Conservation (phyloP, 2,888 invertebrate species). For the Agrochola lota region DNA sequence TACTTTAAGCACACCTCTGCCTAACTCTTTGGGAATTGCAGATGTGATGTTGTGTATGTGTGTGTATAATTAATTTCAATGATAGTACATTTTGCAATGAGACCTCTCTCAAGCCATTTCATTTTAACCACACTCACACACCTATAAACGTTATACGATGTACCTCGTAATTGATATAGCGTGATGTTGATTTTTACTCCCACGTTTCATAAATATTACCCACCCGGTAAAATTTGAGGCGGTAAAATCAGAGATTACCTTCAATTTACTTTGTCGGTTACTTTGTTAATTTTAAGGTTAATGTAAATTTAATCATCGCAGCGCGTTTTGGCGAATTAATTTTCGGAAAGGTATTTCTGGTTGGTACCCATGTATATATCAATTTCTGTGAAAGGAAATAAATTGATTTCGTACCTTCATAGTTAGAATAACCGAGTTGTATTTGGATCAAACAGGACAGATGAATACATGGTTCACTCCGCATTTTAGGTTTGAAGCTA, state of each 20-base stretch:
- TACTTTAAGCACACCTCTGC: not conserved
- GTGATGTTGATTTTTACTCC: constrained; percentile 71
- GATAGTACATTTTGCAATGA: not conserved
- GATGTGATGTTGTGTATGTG: not conserved
- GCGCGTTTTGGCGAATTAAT: constrained; percentile 36
- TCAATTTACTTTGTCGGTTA: constrained; percentile 55
- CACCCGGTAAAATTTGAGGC: constrained; percentile 37
- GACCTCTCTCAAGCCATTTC: not conserved
- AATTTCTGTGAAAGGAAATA: constrained; percentile 34
- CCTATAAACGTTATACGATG: constrained; percentile 43
- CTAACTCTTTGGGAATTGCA: too few species aligned
- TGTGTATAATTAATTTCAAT: not conserved
- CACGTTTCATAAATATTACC: constrained; percentile 47
- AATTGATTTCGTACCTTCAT: constrained; percentile 34
- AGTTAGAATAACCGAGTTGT: not conserved
- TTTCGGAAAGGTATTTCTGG: constrained; percentile 14
- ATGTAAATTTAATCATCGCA: constrained; percentile 62
- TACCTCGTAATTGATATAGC: constrained; percentile 79
- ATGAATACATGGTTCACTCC: too few species aligned
- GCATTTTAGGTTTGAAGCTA: too few species aligned
- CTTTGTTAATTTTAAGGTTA: constrained; percentile 60
- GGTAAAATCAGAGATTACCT: constrained; percentile 60
- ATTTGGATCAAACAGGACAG: not conserved
- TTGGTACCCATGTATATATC: constrained; percentile 3
- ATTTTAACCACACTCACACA: not conserved